These are phyloP conservation scores for Palaemon carinicauda DNA, from an alignment of 1,140 invertebrate genomes.

Conservation along the genomic window DNA sequence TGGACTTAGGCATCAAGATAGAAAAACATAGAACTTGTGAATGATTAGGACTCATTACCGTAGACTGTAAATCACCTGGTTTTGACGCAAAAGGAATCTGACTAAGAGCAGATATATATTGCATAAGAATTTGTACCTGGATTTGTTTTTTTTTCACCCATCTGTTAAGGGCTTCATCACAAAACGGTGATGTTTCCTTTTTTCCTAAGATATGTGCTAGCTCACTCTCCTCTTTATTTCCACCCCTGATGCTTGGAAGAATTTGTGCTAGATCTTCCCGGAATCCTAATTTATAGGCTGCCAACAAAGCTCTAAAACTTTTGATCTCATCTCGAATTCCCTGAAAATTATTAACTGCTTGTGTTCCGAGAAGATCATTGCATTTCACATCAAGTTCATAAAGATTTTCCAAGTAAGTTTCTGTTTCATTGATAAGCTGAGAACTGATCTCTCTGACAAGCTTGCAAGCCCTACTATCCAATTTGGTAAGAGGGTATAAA, in stretches of 20 bases:
- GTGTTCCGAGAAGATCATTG: not conserved
- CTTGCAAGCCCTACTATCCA: too few relatives aligned
- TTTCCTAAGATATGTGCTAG: not conserved
- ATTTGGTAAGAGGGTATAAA: too few relatives aligned
- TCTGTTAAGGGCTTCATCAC: not conserved
- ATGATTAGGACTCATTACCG: not conserved
- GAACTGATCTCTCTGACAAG: not conserved
- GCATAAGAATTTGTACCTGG: not conserved
- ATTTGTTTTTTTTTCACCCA: not conserved
- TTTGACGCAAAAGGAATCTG: constrained; percentile 1
- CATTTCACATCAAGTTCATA: not conserved
- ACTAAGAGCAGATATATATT: not conserved
- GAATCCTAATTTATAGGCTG: not conserved
- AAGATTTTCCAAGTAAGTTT: not conserved
- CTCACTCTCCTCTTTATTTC: not conserved
- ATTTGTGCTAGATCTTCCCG: not conserved
- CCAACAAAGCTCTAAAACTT: not conserved
- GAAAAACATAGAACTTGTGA: not conserved
- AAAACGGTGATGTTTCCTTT: not conserved
- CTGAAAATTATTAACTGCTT: not conserved
- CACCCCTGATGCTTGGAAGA: not conserved
- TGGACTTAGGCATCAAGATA: not conserved
- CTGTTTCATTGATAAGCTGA: not conserved
- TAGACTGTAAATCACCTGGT: not conserved
- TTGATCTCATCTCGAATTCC: not conserved